phyloP scores from a whole-genome alignment of 2,888 invertebrate species.

The Sesia bembeciformis region DNA sequence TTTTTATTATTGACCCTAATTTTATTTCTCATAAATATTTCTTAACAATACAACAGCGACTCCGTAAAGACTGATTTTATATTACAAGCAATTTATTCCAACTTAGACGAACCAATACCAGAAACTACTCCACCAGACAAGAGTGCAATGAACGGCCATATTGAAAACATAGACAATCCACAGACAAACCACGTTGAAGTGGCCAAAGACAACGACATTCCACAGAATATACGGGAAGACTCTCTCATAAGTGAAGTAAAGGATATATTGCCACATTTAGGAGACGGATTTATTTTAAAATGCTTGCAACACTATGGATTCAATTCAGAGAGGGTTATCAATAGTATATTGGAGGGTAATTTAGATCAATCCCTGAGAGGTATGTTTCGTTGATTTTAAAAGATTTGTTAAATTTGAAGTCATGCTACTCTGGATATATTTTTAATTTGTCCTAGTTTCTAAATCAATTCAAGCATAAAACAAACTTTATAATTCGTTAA shows the following conservation, averaged over 20 bases:
- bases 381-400: slow-evolving; percentile 13
- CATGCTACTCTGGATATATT: no score
- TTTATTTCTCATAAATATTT: no score
- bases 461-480: no score
- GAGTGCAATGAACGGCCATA: slow-evolving; percentile 32
- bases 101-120: slow-evolving; percentile 50
- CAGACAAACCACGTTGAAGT: slow-evolving; percentile 8
- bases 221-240: slow-evolving; percentile 52
- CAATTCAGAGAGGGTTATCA: slow-evolving; percentile 84
- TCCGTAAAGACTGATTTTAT: slow-evolving; percentile 71
- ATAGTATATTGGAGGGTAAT: slow-evolving; percentile 86
- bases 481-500: no score
- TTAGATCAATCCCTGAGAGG: slow-evolving; percentile 48
- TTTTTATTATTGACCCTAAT: no score
- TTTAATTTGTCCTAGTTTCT: no score
- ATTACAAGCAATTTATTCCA: slow-evolving; percentile 65
- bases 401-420: no score
- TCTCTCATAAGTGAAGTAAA: slow-evolving; percentile 78
- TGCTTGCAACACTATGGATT: slow-evolving; percentile 86
- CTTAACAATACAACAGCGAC: slow-evolving; percentile 42
- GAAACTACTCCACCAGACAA: slow-evolving; percentile 15
- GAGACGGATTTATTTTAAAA: slow-evolving; percentile 82
- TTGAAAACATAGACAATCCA: slow-evolving; percentile 20
- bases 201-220: slow-evolving; percentile 46
- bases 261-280: slow-evolving; percentile 87